Evolutionary conservation across 2,888 invertebrate species (phyloP).

Genomic region (Ichneumoninae sp.): DNA sequence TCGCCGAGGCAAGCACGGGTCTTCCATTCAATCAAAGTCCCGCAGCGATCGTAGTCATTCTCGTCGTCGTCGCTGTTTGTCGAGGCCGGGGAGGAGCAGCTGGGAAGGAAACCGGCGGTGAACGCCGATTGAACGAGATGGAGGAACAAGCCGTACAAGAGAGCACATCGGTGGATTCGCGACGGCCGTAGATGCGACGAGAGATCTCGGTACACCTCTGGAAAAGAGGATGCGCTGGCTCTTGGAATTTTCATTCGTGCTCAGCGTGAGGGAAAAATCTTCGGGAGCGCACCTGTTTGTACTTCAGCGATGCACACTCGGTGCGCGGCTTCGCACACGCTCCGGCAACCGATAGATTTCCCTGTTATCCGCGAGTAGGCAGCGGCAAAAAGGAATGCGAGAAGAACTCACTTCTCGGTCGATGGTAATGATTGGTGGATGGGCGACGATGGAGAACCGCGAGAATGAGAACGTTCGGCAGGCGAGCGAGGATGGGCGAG

Average conservation of each 20-base stretch:
- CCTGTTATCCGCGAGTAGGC: slow-evolving; percentile 64
- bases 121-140: neutral
- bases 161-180: slow-evolving; percentile 9
- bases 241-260: slow-evolving; percentile 36
- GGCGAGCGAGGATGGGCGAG: slow-evolving; percentile 33
- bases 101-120: neutral
- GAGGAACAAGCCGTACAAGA: neutral
- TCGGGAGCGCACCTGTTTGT: slow-evolving; percentile 5
- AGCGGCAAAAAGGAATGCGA: slow-evolving; percentile 30
- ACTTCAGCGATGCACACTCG: neutral
- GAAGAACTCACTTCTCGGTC: slow-evolving; percentile 1
- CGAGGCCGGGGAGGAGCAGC: neutral
- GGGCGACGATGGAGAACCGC: slow-evolving; percentile 49
- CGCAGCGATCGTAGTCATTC: neutral
- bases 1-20: slow-evolving; percentile 22
- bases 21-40: slow-evolving; percentile 21
- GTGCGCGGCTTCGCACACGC: neutral
- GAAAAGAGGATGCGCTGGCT: neutral
- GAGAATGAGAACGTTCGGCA: slow-evolving; percentile 42
- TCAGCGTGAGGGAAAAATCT: slow-evolving; percentile 19
- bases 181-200: neutral
- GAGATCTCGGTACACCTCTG: neutral
- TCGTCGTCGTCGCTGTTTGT: slow-evolving; percentile 10
- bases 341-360: slow-evolving; percentile 70
- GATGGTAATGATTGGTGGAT: slow-evolving; percentile 49